These are phyloP conservation scores for Phaedon cochleariae DNA, from an alignment of 2,888 invertebrate genomes.

Conservation along the genomic window DNA sequence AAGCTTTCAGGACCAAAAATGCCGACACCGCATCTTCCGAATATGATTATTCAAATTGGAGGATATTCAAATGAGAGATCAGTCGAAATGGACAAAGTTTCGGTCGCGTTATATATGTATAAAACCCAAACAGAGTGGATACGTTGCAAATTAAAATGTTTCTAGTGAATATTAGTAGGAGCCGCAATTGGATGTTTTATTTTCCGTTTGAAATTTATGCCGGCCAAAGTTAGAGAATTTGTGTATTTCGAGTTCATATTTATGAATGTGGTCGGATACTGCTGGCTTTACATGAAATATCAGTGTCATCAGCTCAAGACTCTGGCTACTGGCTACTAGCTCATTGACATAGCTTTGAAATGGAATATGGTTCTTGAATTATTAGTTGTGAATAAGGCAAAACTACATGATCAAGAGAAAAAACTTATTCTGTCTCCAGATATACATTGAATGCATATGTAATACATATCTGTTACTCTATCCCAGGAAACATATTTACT, in stretches of 20 bases:
- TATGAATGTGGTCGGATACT: not conserved
- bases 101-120: not conserved
- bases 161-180: not conserved
- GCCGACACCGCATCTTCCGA: conserved; percentile 44
- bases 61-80: conserved; percentile 42
- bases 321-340: too few relatives aligned
- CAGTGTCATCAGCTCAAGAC: too few relatives aligned
- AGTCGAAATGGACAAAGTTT: conserved; percentile 27
- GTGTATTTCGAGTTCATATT: not conserved
- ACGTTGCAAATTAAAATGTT: not conserved
- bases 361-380: too few relatives aligned
- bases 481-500: too few relatives aligned
- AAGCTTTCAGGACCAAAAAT: conserved; percentile 46
- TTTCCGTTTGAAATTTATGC: not conserved
- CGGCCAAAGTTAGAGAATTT: not conserved
- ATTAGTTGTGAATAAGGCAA: too few relatives aligned
- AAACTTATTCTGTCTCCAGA: too few relatives aligned
- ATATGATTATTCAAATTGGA: conserved; percentile 48
- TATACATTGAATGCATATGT: too few relatives aligned
- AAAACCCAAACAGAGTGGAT: not conserved
- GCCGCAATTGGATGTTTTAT: not conserved
- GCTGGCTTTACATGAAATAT: not conserved
- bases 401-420: too few relatives aligned
- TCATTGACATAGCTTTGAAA: too few relatives aligned
- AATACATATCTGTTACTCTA: too few relatives aligned